Evolutionary conservation across 2,113 vertebrate species (phyloP).

Genomic region (Boleophthalmus pectinirostris): DNA sequence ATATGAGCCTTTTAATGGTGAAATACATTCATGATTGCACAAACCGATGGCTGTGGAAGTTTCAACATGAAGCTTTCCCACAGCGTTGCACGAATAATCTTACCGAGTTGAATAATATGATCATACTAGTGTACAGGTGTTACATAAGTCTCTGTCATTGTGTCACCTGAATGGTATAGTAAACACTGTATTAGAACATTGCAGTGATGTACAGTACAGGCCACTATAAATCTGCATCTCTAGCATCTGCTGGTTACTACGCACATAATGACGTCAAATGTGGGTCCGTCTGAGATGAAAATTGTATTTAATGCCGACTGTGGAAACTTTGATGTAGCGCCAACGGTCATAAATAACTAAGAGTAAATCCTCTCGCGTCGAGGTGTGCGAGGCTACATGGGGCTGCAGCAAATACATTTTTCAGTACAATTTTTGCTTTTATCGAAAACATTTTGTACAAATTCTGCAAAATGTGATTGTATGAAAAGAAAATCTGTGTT

Average conservation of each 20-base stretch:
- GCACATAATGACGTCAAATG: neutral
- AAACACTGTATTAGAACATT: neutral
- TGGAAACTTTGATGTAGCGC: neutral
- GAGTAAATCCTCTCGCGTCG: neutral
- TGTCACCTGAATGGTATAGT: neutral
- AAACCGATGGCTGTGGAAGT: no score
- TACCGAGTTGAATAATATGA: no score
- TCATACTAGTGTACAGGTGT: neutral
- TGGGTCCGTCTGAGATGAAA: neutral
- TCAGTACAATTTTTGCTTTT: neutral
- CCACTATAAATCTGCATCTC: neutral
- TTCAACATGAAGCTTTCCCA: no score
- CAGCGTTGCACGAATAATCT: no score
- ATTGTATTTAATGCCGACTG: neutral
- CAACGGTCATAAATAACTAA: slow-evolving; percentile 9
- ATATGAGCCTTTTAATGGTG: no score
- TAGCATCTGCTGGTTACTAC: neutral
- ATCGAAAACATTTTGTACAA: neutral
- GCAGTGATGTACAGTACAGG: no score
- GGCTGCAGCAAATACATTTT: neutral
- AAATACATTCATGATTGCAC: no score
- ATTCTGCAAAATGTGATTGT: neutral
- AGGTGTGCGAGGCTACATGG: neutral
- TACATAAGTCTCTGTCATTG: neutral
- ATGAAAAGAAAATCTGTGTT: neutral